Evolutionary conservation across 2,113 vertebrate genomes (phyloP).

Genomic region (Aplodontia rufa): DNA sequence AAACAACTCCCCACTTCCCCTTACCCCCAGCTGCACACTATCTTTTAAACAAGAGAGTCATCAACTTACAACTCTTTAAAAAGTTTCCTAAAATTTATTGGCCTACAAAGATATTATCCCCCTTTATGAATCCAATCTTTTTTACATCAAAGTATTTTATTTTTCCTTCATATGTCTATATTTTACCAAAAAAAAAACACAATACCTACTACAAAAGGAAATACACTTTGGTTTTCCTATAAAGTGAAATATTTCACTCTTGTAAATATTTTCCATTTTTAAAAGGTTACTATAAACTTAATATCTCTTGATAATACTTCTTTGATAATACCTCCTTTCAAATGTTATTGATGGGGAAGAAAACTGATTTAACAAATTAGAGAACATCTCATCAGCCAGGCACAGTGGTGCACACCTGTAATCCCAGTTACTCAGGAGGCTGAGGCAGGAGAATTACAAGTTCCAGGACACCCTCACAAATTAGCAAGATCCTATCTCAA

Average conservation of each 20-base stretch:
- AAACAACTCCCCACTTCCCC: not conserved
- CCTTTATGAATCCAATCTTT: not conserved
- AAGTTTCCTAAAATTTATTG: not conserved
- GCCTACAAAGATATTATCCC: not conserved
- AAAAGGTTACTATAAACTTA: not conserved
- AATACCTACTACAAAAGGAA: not conserved
- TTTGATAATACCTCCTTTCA: not conserved
- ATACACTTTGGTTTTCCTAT: not conserved
- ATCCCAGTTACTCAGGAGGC: too few species aligned
- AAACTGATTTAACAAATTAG: constrained; percentile 24
- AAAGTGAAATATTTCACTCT: too few species aligned
- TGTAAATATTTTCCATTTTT: too few species aligned
- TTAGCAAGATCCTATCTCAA: too few species aligned
- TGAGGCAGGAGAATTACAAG: too few species aligned
- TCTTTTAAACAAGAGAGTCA: not conserved
- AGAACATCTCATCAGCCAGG: not conserved
- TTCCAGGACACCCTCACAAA: too few species aligned
- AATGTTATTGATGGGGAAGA: not conserved
- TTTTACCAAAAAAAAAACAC: not conserved
- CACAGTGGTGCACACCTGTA: too few species aligned
- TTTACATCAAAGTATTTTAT: not conserved
- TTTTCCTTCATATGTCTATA: not conserved
- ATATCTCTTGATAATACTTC: constrained; percentile 30
- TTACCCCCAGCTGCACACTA: not conserved
- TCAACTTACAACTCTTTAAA: constrained; percentile 1